Percentiles rank a stretch among this genome's conserved stretches.
These are phyloP conservation scores for Ornithorhynchus anatinus DNA, from an alignment of 2,113 vertebrate genomes.

Conservation along the genomic window DNA sequence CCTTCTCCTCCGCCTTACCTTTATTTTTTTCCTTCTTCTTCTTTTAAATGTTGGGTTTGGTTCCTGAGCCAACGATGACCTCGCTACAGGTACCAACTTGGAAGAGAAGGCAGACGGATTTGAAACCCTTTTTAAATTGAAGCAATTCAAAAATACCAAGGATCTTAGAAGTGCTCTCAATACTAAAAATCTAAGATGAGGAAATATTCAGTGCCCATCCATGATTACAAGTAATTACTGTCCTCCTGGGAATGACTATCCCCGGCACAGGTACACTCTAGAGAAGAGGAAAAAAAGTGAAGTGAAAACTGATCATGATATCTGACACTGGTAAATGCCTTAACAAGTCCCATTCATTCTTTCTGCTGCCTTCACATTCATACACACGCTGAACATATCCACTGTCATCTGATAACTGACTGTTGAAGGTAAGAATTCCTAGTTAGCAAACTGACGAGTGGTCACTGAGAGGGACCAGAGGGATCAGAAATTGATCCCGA, in stretches of 20 bases:
- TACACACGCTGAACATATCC: background rate
- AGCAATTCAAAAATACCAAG: background rate
- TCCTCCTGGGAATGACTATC: background rate
- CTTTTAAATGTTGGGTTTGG: background rate
- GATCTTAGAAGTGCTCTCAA: background rate
- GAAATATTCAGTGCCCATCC: background rate
- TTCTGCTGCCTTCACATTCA: background rate
- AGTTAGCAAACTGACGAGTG: background rate
- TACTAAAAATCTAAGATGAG: background rate
- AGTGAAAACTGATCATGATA: too few species aligned
- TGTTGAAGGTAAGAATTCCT: background rate
- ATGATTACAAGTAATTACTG: too few species aligned
- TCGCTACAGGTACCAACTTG: background rate
- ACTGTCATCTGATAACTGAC: background rate
- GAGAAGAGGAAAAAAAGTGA: too few species aligned
- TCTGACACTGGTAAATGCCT: too few species aligned
- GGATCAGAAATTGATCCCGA: background rate
- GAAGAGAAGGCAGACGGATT: conserved; percentile 18
- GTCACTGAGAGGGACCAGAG: background rate
- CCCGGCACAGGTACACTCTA: background rate
- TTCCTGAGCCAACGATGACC: background rate
- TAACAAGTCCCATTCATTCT: background rate
- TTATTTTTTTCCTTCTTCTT: background rate
- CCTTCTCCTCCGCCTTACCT: background rate
- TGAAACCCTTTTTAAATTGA: background rate